These are phyloP conservation scores for Drosophila mercatorum DNA, from an alignment of 2,888 invertebrate genomes.

Conservation along the genomic window DNA sequence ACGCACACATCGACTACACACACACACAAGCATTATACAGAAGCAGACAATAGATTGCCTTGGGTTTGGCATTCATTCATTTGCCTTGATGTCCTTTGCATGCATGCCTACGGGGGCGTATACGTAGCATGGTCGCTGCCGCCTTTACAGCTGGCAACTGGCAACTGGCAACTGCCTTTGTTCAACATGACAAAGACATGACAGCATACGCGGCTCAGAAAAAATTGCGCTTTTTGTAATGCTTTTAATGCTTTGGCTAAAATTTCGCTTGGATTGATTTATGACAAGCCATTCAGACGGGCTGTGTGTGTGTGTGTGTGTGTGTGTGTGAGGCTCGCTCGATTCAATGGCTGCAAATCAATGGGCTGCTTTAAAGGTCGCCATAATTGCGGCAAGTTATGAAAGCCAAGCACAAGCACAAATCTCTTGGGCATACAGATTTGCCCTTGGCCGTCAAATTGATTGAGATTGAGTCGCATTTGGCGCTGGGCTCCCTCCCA, in stretches of 20 bases:
- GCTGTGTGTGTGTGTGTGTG: background rate
- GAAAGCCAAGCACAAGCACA: constrained; percentile 29
- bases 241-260: constrained; percentile 68
- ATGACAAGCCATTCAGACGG: constrained; percentile 50
- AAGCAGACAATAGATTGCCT: constrained; percentile 71
- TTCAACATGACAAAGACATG: constrained; percentile 80
- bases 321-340: too few relatives aligned
- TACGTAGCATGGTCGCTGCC: constrained; percentile 57
- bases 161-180: constrained; percentile 56
- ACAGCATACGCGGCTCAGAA: constrained; percentile 54
- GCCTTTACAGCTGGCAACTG: constrained; percentile 38
- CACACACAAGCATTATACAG: constrained; percentile 10
- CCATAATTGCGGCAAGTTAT: constrained; percentile 56
- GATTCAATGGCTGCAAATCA: constrained; percentile 52
- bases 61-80: constrained; percentile 57
- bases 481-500: background rate
- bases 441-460: constrained; percentile 29
- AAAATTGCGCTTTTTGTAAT: constrained; percentile 69
- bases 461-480: constrained; percentile 56
- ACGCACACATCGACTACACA: background rate
- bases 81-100: constrained; percentile 66
- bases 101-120: constrained; percentile 64
- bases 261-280: constrained; percentile 70
- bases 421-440: constrained; percentile 44
- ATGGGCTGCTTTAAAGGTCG: constrained; percentile 43